Percentiles rank a stretch among this genome's conserved stretches.
Evolutionary conservation across 2,797 vertebrate genomes (phyloP).

Genomic region (Holocentrus rufus): DNA sequence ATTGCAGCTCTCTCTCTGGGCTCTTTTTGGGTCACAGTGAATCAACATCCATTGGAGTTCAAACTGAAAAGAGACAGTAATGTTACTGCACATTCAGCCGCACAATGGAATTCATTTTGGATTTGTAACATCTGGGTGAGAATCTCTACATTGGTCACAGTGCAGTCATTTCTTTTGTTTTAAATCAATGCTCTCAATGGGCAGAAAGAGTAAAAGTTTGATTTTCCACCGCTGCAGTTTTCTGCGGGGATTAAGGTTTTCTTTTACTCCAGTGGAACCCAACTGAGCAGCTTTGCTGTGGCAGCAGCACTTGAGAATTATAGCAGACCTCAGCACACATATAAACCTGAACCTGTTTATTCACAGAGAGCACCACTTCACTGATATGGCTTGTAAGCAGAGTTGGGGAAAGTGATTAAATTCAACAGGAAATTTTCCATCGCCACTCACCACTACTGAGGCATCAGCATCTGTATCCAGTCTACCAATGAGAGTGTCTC

Average conservation of each 20-base stretch:
- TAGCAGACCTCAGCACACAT: constrained; percentile 63
- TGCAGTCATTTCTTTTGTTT: constrained; percentile 23
- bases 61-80: constrained; percentile 75
- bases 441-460: constrained; percentile 84
- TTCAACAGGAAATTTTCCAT: constrained; percentile 24
- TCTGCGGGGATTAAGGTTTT: constrained; percentile 59
- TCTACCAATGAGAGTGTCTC: constrained; percentile 85
- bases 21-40: constrained; percentile 87
- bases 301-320: constrained; percentile 70
- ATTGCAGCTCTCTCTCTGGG: constrained; percentile 85
- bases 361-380: constrained; percentile 38
- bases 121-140: not conserved
- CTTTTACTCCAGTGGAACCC: constrained; percentile 52
- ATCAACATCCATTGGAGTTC: constrained; percentile 89
- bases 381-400: constrained; percentile 19
- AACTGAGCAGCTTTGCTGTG: constrained; percentile 69
- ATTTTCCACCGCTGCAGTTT: constrained; percentile 54
- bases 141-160: not conserved
- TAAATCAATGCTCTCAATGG: constrained; percentile 23
- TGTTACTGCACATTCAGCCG: constrained; percentile 29
- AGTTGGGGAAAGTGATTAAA: constrained; percentile 35
- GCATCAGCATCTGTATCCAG: constrained; percentile 81
- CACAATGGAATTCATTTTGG: not conserved
- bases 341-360: constrained; percentile 55
- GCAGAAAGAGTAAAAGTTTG: constrained; percentile 33